Base-by-base conservation (phyloP, 2,888 invertebrate genomes). In the Tubulanus polymorphus region DNA sequence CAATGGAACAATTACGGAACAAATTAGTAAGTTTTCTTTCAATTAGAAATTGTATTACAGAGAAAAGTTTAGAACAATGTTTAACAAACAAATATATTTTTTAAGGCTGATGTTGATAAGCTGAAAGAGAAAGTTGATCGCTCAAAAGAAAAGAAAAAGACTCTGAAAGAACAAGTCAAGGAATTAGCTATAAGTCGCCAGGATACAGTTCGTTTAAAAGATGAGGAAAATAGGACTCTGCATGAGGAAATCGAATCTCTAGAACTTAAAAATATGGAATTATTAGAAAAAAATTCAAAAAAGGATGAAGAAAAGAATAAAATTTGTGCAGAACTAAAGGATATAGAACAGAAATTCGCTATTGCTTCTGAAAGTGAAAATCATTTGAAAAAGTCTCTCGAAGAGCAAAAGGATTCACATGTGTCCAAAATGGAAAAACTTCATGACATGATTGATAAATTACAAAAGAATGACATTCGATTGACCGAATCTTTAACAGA, bases 131-230 rank as follows among this genome's bases (percentile, higher is more conserved):
- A 64, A 53, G 57, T 70, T 2, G 56, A 58, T n/a, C 59, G 57
- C 6, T 51, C 69, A 18, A 64, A 69, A 55, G 58, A 54, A 20
- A 67, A 68, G 51, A 70, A 71, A 54, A 56, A 65, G 29, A 57
- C 57, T 10, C 55, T 73, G 20, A 58, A 53, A 8, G 63, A 63
- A 5, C 66, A 67, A 51, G 59, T 71, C n/a, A 59, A 64, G 1
- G 72, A 73, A 57, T 59, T 71, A 29, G 72, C 71, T 51, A 71
- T 71, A 58, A 68, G 67, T 53, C 70, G 71, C 53, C 66, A 47
- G n/a, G 26, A 47, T n/a, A 3, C 8, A 26, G 23, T 15, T 15
- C 2, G 2, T 23, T 27, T 37, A 26, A 25, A 37, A 5, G 18
- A 41, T 18, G 51, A 51, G 37, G 37, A 51, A 18, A 26, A 27